A percentile compares a stretch with the other conserved stretches of the same genome.
phyloP scores from a whole-genome alignment of 2,113 vertebrate species.

The Caracal caracal region DNA sequence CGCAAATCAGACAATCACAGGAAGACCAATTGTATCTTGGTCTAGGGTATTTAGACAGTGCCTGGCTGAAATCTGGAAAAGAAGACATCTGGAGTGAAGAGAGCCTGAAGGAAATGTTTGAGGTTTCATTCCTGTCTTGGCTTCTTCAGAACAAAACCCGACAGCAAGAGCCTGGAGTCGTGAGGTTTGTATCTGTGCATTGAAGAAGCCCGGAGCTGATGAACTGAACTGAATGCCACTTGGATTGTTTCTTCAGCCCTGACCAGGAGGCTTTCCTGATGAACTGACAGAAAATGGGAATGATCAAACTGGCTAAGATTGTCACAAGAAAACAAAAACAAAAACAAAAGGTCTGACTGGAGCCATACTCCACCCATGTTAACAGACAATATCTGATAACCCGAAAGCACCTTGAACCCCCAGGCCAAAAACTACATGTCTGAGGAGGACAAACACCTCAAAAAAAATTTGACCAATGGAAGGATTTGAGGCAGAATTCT shows the following conservation, averaged over 20 bases:
- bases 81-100: not conserved
- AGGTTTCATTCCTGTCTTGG: not conserved
- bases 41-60: not conserved
- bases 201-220: not conserved
- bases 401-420: not conserved
- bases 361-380: not conserved
- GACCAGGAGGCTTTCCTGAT: not conserved
- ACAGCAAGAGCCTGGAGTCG: not conserved
- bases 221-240: not conserved
- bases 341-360: not conserved
- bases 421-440: not conserved
- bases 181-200: not conserved
- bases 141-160: not conserved
- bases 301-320: not conserved
- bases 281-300: not conserved
- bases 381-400: not conserved
- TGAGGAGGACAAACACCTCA: not conserved
- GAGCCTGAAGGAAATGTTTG: not conserved
- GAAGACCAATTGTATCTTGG: not conserved
- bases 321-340: not conserved
- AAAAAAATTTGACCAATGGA: not conserved
- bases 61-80: not conserved
- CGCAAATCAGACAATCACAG: not conserved
- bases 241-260: not conserved
- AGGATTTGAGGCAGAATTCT: not conserved